Percentiles rank a stretch among this genome's conserved stretches.
Conservation (phyloP, 30 jellyfish, hydroid and myxozoan species). For the Aurelia sp. region DNA sequence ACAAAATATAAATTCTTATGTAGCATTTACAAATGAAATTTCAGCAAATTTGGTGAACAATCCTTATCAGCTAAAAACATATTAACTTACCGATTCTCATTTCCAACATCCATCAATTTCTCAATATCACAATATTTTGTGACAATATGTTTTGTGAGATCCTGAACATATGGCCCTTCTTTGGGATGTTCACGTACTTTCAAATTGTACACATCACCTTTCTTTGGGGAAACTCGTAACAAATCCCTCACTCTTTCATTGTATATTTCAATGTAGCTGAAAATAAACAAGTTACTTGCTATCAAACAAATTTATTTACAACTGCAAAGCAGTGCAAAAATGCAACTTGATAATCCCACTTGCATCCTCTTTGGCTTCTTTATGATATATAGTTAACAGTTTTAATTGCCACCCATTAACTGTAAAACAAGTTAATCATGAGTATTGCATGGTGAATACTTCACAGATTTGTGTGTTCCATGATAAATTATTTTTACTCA, state of each 20-base stretch:
- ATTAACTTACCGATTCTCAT: conserved; percentile 49
- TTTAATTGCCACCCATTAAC: no score
- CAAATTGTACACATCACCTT: conserved; percentile 80
- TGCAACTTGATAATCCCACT: no score
- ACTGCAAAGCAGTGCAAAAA: background rate
- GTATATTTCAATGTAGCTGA: conserved; percentile 74
- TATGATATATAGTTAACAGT: no score
- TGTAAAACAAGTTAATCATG: no score
- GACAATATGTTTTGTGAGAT: conserved; percentile 75
- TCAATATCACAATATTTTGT: conserved; percentile 77
- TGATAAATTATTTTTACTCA: no score
- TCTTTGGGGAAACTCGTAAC: conserved; percentile 82
- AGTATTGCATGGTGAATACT: no score
- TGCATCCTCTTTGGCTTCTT: no score
- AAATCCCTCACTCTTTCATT: conserved; percentile 83
- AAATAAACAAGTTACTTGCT: background rate
- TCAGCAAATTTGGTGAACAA: background rate
- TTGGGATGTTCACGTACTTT: conserved; percentile 87
- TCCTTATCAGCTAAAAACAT: background rate
- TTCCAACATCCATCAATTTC: conserved; percentile 83
- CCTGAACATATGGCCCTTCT: conserved; percentile 86
- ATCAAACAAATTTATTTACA: background rate
- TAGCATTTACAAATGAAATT: background rate
- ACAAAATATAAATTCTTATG: no score
- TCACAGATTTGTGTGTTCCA: no score